These are phyloP conservation scores for Heteromurus nitidus DNA, from an alignment of 2,888 invertebrate species.

Conservation along the genomic window DNA sequence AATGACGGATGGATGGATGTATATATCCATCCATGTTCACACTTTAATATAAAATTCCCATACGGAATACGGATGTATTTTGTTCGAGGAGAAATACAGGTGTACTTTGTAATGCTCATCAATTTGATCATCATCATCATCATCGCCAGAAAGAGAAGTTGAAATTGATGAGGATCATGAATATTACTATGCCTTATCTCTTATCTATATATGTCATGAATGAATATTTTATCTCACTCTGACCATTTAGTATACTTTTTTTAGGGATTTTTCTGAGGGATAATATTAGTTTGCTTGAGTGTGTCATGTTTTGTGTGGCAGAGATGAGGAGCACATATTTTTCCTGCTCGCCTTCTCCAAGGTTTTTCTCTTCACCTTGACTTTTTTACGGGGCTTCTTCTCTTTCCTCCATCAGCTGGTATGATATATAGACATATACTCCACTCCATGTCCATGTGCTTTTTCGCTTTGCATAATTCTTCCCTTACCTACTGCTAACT, in stretches of 20 bases:
- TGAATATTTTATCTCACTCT: conserved; percentile 11
- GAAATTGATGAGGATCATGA: too few species aligned
- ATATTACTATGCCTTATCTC: too few species aligned
- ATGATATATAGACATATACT: too few species aligned
- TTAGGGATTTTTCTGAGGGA: not conserved
- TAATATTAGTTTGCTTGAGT: not conserved
- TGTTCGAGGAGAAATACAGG: too few species aligned
- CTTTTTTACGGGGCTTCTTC: conserved; percentile 40
- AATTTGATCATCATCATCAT: too few species aligned
- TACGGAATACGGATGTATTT: conserved; percentile 23
- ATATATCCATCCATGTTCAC: not conserved
- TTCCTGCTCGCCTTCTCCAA: conserved; percentile 44
- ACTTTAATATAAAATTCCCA: not conserved
- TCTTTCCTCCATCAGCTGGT: conserved; percentile 11
- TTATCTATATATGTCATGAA: conserved; percentile 16
- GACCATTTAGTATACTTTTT: not conserved
- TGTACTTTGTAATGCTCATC: too few species aligned
- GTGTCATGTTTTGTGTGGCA: too few species aligned
- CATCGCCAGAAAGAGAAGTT: too few species aligned
- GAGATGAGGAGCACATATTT: too few species aligned
- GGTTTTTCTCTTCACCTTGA: conserved; percentile 56
- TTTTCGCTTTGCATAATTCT: too few species aligned
- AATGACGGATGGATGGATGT: not conserved
- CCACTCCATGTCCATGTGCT: too few species aligned
- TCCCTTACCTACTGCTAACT: too few species aligned